Evolutionary conservation across 2,888 invertebrate species (phyloP), one percentile per base, ranked within the genome.

Genomic region (Bembecia ichneumoniformis): DNA sequence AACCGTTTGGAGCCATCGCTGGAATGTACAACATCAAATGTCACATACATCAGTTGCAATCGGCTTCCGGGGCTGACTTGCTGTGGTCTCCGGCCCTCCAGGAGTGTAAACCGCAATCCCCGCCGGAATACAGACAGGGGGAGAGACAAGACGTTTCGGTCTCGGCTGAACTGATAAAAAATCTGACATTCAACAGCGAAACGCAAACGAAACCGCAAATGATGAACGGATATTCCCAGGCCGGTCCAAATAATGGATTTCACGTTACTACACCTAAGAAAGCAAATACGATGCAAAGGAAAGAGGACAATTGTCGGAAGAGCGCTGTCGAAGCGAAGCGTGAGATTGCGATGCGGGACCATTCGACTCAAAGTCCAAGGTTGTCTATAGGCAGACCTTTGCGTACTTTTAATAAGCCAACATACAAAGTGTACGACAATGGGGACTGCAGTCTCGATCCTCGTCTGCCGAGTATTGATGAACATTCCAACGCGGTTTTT

Each of bases 21-120:
- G 91, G 91, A 48, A 89, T 91, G 63, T 91, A 87, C 72, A 91
- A 91, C 70, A 90, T 92, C 51, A 77, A 89, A 57, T 74, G 69
- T 3, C 87, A 84, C 52, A 58, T 76, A 5, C 70, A 66, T 14
- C 82, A 80, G 52, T 62, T 80, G 48, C 66, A 72, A 45, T 55
- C 66, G 0, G 64, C 69, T 4, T 59, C 77, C 0, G 70, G 70
- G 35, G 53, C 62, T 1, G 80, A 82, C 40, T 61, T 79, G 16
- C 71, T 82, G 10, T 83, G 84, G 84, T 66, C 77, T 1, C 50
- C 70, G 4, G 70, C 57, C 47, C 49, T 60, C 1, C 69, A 64
- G 17, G 81, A 81, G 35, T 59, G 64, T 0, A 57, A 72, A 3
- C 78, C 82, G 0, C 52, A 54, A 0, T 64, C 77, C 5, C 82